These are phyloP conservation scores for Melanostoma mellinum DNA, from an alignment of 2,888 invertebrate species.

Conservation along the genomic window DNA sequence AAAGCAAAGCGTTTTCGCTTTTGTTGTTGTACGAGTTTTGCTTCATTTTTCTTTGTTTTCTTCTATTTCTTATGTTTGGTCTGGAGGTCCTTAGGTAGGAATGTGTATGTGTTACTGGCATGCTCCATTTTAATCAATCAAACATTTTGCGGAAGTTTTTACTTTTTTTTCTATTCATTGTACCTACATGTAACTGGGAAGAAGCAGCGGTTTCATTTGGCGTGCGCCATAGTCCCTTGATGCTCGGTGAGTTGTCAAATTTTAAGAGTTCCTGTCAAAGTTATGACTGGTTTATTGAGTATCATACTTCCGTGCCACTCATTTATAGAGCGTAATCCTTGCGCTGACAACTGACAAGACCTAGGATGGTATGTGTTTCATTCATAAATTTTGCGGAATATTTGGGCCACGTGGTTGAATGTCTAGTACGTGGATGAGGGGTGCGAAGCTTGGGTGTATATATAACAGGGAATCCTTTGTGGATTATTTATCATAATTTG, in stretches of 20 bases:
- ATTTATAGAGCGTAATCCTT: slow-evolving; percentile 30
- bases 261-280: slow-evolving; percentile 70
- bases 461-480: slow-evolving; percentile 26
- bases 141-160: slow-evolving; percentile 46
- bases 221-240: slow-evolving; percentile 46
- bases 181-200: slow-evolving; percentile 16
- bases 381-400: slow-evolving; percentile 65
- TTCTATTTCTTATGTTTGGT: neutral
- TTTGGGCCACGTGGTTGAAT: slow-evolving; percentile 54
- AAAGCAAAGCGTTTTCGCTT: slow-evolving; percentile 32
- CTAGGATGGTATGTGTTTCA: slow-evolving; percentile 63
- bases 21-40: slow-evolving; percentile 4
- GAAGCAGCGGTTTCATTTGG: slow-evolving; percentile 51
- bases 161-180: neutral
- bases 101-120: slow-evolving; percentile 66
- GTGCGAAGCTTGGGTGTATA: neutral
- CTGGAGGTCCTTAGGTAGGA: neutral
- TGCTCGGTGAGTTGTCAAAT: slow-evolving; percentile 67
- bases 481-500: slow-evolving; percentile 61
- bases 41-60: neutral
- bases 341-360: slow-evolving; percentile 57
- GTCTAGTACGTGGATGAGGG: neutral
- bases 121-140: slow-evolving; percentile 71
- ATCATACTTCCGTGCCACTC: slow-evolving; percentile 54
- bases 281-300: slow-evolving; percentile 70